These are phyloP conservation scores for Synergus itoensis DNA, from an alignment of 2,888 invertebrate species.

Conservation along the genomic window DNA sequence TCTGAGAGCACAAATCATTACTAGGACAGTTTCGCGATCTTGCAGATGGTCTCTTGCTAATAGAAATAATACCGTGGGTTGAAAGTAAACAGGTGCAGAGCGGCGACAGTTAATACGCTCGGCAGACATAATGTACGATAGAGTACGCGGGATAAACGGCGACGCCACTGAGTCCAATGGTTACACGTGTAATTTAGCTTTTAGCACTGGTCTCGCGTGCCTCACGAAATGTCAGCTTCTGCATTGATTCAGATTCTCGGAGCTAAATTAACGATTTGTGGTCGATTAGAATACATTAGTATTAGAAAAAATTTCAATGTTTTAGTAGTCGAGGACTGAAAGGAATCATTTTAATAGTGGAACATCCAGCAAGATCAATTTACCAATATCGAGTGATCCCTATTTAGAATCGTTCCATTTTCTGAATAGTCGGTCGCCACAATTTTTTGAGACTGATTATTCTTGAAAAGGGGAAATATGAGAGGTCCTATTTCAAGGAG, in stretches of 20 bases:
- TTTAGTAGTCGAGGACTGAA: neutral
- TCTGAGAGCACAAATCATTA: conserved; percentile 48
- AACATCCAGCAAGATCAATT: neutral
- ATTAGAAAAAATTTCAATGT: neutral
- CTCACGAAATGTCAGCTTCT: conserved; percentile 25
- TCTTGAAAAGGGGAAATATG: neutral
- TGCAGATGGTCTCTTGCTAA: conserved; percentile 53
- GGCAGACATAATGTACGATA: conserved; percentile 26
- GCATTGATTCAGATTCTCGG: conserved; percentile 32
- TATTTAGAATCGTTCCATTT: too few species aligned
- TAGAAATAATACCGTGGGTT: conserved; percentile 62
- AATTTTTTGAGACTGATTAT: too few species aligned
- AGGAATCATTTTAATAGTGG: neutral
- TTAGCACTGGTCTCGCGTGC: conserved; percentile 40
- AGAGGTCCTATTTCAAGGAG: neutral
- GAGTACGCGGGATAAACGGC: conserved; percentile 26
- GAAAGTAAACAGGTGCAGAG: conserved; percentile 65
- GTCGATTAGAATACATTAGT: neutral
- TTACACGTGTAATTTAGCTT: conserved; percentile 41
- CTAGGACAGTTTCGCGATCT: conserved; percentile 44
- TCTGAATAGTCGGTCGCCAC: too few species aligned
- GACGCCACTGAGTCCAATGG: conserved; percentile 33
- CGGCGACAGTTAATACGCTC: conserved; percentile 50
- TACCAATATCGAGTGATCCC: too few species aligned
- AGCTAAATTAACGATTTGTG: conserved; percentile 4